Evolutionary conservation across 2,113 vertebrate species (phyloP).

Genomic region (Ophthalmolycus amberensis): DNA sequence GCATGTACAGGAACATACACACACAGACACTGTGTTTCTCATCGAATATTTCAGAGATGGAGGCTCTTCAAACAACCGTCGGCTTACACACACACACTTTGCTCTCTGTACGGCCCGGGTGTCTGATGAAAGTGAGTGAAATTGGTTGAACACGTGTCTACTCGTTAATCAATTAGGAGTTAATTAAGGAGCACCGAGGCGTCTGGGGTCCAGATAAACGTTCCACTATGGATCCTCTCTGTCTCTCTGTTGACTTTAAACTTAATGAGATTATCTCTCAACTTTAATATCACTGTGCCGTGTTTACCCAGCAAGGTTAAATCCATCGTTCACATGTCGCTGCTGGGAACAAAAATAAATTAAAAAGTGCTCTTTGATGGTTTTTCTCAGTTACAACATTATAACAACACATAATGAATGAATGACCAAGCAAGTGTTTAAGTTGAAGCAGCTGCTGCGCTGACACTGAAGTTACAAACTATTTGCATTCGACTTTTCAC

Average conservation of each 20-base stretch:
- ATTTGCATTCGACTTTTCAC: too few species aligned
- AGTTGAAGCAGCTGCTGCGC: too few species aligned
- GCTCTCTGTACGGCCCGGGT: slow-evolving; percentile 2
- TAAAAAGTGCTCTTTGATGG: too few species aligned
- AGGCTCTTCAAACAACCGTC: not conserved
- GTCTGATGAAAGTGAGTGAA: slow-evolving; percentile 74
- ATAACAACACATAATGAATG: too few species aligned
- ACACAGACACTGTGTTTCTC: not conserved
- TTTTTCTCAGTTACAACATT: too few species aligned
- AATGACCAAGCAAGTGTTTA: too few species aligned
- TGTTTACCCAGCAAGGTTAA: slow-evolving; percentile 37
- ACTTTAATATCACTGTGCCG: slow-evolving; percentile 12
- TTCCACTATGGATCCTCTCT: slow-evolving; percentile 24
- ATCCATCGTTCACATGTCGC: not conserved
- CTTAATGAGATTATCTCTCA: slow-evolving; percentile 62
- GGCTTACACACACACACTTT: not conserved
- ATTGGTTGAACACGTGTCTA: slow-evolving; percentile 59
- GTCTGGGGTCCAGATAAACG: slow-evolving; percentile 63
- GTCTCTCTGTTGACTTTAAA: slow-evolving; percentile 39
- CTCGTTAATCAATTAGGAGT: slow-evolving; percentile 78
- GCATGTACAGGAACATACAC: not conserved
- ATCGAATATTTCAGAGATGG: slow-evolving; percentile 1
- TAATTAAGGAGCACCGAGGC: slow-evolving; percentile 68
- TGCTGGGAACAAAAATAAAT: too few species aligned
- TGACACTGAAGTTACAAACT: too few species aligned